Evolutionary conservation across 2,888 invertebrate genomes (phyloP), one percentile per base, ranked within the genome.

Genomic region (Candidula unifasciata): DNA sequence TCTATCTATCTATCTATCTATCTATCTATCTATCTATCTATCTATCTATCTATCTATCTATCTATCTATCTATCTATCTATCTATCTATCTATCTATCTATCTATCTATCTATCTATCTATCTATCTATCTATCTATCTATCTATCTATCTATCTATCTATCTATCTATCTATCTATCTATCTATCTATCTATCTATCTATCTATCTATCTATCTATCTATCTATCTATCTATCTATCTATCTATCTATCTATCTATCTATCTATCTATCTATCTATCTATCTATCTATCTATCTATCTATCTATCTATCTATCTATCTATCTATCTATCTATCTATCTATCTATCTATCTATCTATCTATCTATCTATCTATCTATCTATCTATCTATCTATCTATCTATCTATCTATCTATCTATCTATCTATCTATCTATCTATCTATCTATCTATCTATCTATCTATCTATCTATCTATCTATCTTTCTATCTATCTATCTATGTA

Each of bases 381-480:
- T 66, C 64, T 66, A 66, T 66, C 64, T 66, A 66, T 66, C 64
- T 66, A 66, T 66, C 64, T 66, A 66, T 66, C 64, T 66, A 66
- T 66, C 64, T 66, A 66, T 66, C 64, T 66, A 66, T 66, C 64
- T 66, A 66, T 66, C 64, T 68, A 68, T 68, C 68, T 68, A 68
- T 68, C 68, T 68, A 68, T 68, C 68, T 68, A 68, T 68, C 68
- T 35, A 68, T 68, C 68, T 35, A 68, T 68, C 68, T 35, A 68
- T 68, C 33, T 68, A 68, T 68, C 68, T 68, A 68, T 68, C 68
- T 68, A 68, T 68, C 68, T 68, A 68, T 68, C 68, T 68, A 68
- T 68, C 68, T 68, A 68, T 68, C 68, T 68, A 68, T 68, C 68
- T 68, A 68, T 68, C 68, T 68, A 68, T 68, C 35, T 68, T 33